These are phyloP conservation scores for Rotaria magnacalcarata DNA, from an alignment of 2,888 invertebrate species.

Conservation along the genomic window DNA sequence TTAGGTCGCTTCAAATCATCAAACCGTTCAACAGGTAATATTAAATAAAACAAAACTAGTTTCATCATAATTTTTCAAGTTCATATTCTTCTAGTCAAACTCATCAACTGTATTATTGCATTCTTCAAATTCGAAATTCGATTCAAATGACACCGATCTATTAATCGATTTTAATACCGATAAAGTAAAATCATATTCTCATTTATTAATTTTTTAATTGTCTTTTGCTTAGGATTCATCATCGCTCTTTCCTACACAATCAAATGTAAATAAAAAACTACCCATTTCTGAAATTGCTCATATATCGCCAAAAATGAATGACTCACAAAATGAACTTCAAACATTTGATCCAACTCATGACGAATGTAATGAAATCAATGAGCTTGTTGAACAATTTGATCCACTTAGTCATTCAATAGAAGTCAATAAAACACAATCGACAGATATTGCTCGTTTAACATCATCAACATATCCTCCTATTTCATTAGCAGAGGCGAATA, in stretches of 20 bases:
- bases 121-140: background rate
- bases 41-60: background rate
- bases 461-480: background rate
- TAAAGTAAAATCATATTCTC: background rate
- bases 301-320: background rate
- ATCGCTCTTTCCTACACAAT: background rate
- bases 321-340: slow-evolving; percentile 26
- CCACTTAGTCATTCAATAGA: background rate
- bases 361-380: background rate
- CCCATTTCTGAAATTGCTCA: background rate
- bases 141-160: background rate
- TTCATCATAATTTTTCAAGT: too few species aligned
- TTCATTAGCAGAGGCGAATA: background rate
- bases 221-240: background rate
- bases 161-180: background rate
- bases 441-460: background rate
- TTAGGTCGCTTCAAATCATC: background rate
- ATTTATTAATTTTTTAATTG: background rate
- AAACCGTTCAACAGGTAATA: background rate
- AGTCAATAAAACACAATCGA: background rate
- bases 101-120: background rate
- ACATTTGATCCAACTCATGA: background rate
- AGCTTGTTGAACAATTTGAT: slow-evolving; percentile 24
- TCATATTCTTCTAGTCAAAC: too few species aligned
- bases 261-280: background rate